Conservation (phyloP, 2,888 invertebrate genomes). For the Tridacna gigas region DNA sequence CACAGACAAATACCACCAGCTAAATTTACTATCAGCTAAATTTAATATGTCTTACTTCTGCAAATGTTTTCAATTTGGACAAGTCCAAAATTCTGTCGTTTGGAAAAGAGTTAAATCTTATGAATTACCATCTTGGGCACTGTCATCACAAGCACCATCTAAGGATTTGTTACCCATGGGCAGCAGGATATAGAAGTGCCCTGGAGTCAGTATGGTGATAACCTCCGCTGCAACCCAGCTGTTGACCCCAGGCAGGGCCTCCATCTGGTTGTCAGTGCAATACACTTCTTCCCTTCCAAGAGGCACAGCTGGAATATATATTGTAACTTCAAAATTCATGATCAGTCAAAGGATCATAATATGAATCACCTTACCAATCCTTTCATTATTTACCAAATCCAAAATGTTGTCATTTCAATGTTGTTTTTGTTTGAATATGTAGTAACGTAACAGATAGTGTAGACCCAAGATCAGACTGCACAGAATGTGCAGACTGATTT, state of each 20-base stretch:
- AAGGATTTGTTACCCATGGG: conserved; percentile 79
- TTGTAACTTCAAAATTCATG: too few species aligned
- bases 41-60: background rate
- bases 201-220: conserved; percentile 77
- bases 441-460: too few species aligned
- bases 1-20: background rate
- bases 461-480: too few species aligned
- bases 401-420: too few species aligned
- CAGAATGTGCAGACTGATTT: too few species aligned
- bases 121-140: conserved; percentile 5
- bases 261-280: conserved; percentile 69
- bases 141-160: conserved; percentile 28
- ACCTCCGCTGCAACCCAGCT: conserved; percentile 80
- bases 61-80: too few species aligned
- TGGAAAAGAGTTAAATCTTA: background rate
- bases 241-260: conserved; percentile 72
- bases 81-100: too few species aligned
- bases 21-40: background rate
- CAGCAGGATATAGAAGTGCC: conserved; percentile 81
- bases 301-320: conserved; percentile 63
- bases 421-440: too few species aligned
- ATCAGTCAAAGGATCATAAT: too few species aligned
- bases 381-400: too few species aligned
- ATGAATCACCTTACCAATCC: too few species aligned
- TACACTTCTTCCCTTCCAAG: conserved; percentile 69